Evolutionary conservation across 1,140 invertebrate species (phyloP).

Genomic region (Diorhabda carinulata): DNA sequence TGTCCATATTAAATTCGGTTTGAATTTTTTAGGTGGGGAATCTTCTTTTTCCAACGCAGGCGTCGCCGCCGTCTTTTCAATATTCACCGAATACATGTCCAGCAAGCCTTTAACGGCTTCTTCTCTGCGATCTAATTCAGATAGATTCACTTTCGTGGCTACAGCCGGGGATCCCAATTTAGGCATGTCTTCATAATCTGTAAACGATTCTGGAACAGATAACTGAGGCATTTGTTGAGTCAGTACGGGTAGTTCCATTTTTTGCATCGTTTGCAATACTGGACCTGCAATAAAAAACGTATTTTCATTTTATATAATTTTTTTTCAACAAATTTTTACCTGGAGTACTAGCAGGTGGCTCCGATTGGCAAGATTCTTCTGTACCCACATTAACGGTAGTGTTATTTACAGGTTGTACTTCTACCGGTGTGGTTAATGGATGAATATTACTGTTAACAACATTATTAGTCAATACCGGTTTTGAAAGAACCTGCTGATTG

Average conservation of each 20-base stretch:
- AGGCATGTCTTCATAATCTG: slow-evolving; percentile 23
- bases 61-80: background rate
- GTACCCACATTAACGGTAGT: no score
- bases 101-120: slow-evolving; percentile 1
- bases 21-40: slow-evolving; percentile 16
- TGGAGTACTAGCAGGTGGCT: no score
- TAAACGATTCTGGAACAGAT: slow-evolving; percentile 16
- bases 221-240: slow-evolving; percentile 22
- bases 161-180: slow-evolving; percentile 15
- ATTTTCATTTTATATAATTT: no score
- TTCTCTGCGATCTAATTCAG: background rate
- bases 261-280: background rate
- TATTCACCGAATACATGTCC: background rate
- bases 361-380: no score
- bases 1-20: slow-evolving; percentile 35
- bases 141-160: background rate
- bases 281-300: background rate
- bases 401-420: no score
- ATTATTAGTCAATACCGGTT: no score
- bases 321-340: no score
- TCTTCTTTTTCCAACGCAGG: slow-evolving; percentile 2
- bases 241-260: background rate
- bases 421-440: no score
- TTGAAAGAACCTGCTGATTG: no score
- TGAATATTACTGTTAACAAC: no score